Percentiles rank a stretch among this genome's conserved stretches.
Evolutionary conservation across 2,888 invertebrate genomes (phyloP).

Genomic region (Drosophila nr. medialis): DNA sequence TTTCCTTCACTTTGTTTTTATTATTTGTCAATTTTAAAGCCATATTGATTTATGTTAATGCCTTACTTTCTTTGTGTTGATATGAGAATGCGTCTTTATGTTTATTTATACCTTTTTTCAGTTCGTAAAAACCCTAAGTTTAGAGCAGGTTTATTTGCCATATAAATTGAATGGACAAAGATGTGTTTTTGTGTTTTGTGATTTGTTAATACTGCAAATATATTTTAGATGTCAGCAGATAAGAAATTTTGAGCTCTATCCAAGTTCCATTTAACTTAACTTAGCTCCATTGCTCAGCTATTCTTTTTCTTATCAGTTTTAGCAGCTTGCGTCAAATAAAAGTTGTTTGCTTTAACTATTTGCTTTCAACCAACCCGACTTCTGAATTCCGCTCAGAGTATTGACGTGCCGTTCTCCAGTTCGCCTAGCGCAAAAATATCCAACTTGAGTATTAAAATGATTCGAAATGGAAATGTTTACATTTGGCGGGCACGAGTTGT

Average conservation of each 20-base stretch:
- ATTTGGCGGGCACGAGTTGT: constrained; percentile 54
- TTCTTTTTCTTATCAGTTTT: background rate
- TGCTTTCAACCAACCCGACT: constrained; percentile 8
- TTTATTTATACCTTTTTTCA: constrained; percentile 16
- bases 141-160: background rate
- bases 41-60: constrained; percentile 23
- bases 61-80: constrained; percentile 70
- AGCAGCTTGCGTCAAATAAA: background rate
- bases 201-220: background rate
- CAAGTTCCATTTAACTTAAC: background rate
- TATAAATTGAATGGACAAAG: background rate
- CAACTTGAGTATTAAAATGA: constrained; percentile 2
- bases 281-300: background rate
- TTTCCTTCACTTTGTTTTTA: constrained; percentile 18
- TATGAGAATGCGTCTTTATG: constrained; percentile 56
- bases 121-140: background rate
- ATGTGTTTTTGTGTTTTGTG: background rate
- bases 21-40: constrained; percentile 15
- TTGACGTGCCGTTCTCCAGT: constrained; percentile 6
- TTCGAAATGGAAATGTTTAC: constrained; percentile 46
- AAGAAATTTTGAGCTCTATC: background rate
- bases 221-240: background rate
- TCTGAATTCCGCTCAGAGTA: constrained; percentile 21
- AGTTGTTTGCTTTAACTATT: background rate
- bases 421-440: background rate